Evolutionary conservation across 2,113 vertebrate species (phyloP).

Genomic region (Cariama cristata): DNA sequence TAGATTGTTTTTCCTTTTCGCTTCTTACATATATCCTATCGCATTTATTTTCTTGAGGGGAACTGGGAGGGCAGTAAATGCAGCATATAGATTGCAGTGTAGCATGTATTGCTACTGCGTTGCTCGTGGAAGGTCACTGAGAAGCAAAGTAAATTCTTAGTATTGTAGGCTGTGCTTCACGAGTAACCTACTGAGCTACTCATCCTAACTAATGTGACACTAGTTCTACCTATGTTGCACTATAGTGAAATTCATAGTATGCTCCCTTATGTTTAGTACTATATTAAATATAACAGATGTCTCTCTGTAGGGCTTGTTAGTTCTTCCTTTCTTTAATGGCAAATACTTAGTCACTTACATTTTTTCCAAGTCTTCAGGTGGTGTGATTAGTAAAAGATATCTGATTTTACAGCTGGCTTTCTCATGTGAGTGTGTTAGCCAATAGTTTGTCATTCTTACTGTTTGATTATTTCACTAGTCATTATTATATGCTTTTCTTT

Average conservation of each 20-base stretch:
- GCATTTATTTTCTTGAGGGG: not conserved
- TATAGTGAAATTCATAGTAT: not conserved
- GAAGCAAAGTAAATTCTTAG: not conserved
- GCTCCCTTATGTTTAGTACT: not conserved
- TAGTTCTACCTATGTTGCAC: not conserved
- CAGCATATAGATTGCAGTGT: not conserved
- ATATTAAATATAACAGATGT: not conserved
- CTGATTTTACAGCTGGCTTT: not conserved
- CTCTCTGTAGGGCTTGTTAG: not conserved
- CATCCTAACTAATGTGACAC: not conserved
- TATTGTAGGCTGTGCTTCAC: not conserved
- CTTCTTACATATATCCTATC: not conserved
- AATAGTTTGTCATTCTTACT: not conserved
- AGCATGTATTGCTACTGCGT: not conserved
- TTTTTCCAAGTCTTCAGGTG: not conserved
- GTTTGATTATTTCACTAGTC: not conserved
- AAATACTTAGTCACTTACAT: not conserved
- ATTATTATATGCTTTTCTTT: not conserved
- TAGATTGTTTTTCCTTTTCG: not conserved
- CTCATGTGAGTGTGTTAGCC: not conserved
- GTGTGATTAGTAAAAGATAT: not conserved
- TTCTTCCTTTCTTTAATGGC: not conserved
- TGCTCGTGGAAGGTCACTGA: not conserved
- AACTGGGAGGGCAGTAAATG: not conserved
- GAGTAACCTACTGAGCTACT: not conserved